These are phyloP conservation scores for Aramus guarauna DNA, from an alignment of 2,113 vertebrate species.

Conservation along the genomic window DNA sequence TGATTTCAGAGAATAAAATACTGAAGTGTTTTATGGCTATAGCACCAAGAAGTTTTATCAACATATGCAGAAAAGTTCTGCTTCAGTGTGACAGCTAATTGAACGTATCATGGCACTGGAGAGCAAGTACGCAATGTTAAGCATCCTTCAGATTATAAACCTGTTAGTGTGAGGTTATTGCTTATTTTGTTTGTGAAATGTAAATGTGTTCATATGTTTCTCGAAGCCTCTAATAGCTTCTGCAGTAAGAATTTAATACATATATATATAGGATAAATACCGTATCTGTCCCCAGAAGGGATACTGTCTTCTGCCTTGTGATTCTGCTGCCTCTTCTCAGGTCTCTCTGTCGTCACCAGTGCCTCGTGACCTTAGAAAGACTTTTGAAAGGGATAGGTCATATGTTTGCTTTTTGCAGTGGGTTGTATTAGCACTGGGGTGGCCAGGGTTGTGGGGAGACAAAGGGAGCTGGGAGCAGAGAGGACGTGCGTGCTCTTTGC, in stretches of 20 bases:
- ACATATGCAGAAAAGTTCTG: not conserved
- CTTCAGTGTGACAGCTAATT: not conserved
- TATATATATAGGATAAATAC: not conserved
- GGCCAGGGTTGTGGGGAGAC: not conserved
- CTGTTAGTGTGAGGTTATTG: not conserved
- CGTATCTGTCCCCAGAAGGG: not conserved
- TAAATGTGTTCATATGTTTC: not conserved
- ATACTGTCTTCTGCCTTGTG: not conserved
- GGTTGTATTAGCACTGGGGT: not conserved
- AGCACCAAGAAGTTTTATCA: not conserved
- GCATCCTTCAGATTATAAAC: not conserved
- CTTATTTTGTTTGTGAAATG: not conserved
- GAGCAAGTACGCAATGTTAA: not conserved
- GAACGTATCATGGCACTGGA: not conserved
- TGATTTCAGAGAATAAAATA: not conserved
- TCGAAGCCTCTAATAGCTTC: not conserved
- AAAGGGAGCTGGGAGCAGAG: not conserved
- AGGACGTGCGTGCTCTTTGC: fast-evolving
- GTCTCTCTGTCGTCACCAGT: not conserved
- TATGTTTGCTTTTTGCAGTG: not conserved
- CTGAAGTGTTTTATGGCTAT: not conserved
- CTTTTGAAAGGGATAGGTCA: not conserved
- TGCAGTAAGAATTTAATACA: not conserved
- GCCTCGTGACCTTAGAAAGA: not conserved
- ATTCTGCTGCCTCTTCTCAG: not conserved